Evolutionary conservation across 2,113 vertebrate species (phyloP).

Genomic region (Sisor rabdophorus): DNA sequence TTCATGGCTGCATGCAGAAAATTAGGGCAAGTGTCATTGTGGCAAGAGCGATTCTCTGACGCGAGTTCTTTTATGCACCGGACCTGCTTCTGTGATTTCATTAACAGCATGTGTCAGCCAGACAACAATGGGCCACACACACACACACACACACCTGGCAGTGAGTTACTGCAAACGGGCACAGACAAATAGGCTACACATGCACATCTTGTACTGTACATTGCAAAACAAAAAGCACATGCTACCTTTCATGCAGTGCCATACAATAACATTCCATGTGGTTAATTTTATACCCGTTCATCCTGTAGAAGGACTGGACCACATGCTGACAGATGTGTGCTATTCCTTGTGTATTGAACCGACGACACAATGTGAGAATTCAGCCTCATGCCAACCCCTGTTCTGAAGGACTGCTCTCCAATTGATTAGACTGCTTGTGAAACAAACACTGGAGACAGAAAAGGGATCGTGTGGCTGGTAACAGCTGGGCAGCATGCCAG

Average conservation of each 20-base stretch:
- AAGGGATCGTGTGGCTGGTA: constrained; percentile 58
- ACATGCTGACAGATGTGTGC: constrained; percentile 60
- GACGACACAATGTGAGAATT: constrained; percentile 62
- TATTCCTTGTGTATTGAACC: constrained; percentile 62
- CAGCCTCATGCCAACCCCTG: constrained; percentile 64
- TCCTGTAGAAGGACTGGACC: constrained; percentile 53
- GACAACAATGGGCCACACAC: constrained; percentile 63
- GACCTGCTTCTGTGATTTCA: constrained; percentile 64
- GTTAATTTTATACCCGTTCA: constrained; percentile 61
- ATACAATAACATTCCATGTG: constrained; percentile 62
- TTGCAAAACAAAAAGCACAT: constrained; percentile 48
- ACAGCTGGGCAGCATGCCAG: constrained; percentile 66
- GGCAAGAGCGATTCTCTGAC: constrained; percentile 50
- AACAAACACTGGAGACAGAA: constrained; percentile 70
- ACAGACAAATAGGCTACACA: constrained; percentile 40
- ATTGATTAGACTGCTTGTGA: constrained; percentile 72
- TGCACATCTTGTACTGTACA: constrained; percentile 51
- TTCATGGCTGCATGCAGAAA: constrained; percentile 55
- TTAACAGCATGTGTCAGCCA: constrained; percentile 62
- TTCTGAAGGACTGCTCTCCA: constrained; percentile 68
- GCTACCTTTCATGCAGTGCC: constrained; percentile 54
- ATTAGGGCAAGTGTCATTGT: constrained; percentile 59
- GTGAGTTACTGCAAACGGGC: constrained; percentile 39
- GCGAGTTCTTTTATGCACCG: constrained; percentile 54
- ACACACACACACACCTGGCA: constrained; percentile 68